A percentile compares a stretch with the other conserved stretches of the same genome.
Evolutionary conservation across 2,797 vertebrate genomes (phyloP).

Genomic region (Gobio occitaniae): DNA sequence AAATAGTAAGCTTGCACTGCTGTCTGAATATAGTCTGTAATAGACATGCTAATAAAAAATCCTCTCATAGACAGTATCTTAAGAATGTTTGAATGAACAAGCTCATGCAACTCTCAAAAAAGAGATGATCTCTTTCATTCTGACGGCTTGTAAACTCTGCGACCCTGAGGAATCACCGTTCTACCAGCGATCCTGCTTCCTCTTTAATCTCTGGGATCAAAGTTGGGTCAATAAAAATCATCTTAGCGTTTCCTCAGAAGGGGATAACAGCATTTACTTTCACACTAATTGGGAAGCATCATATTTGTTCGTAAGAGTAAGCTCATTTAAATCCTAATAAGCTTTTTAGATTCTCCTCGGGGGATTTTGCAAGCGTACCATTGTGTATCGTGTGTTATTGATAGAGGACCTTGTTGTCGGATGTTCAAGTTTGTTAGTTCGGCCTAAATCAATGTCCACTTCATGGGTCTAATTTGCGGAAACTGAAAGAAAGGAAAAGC

Average conservation of each 20-base stretch:
- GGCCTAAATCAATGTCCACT: slow-evolving; percentile 47
- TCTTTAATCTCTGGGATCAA: slow-evolving; percentile 89
- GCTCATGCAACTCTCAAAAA: slow-evolving; percentile 63
- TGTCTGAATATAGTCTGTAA: neutral
- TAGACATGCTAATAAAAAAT: neutral
- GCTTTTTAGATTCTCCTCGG: slow-evolving; percentile 51
- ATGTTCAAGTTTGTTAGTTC: slow-evolving; percentile 36
- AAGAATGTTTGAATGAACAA: slow-evolving; percentile 51
- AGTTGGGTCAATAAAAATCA: slow-evolving; percentile 88
- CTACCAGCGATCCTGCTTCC: slow-evolving; percentile 78
- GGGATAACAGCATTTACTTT: slow-evolving; percentile 65
- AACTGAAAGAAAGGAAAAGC: slow-evolving; percentile 39
- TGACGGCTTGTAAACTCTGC: slow-evolving; percentile 80
- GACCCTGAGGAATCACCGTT: slow-evolving; percentile 79
- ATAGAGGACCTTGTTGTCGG: slow-evolving; percentile 32
- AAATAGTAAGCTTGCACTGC: neutral
- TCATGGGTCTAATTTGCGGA: slow-evolving; percentile 34
- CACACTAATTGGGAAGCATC: slow-evolving; percentile 77
- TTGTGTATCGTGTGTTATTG: slow-evolving; percentile 24
- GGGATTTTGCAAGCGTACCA: slow-evolving; percentile 22
- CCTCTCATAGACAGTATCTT: neutral
- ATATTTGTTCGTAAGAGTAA: slow-evolving; percentile 58
- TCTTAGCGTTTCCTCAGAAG: slow-evolving; percentile 70
- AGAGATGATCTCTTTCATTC: slow-evolving; percentile 75
- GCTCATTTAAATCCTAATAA: slow-evolving; percentile 65